phyloP scores from a whole-genome alignment of 2,888 invertebrate species.

The Athalia rosae region DNA sequence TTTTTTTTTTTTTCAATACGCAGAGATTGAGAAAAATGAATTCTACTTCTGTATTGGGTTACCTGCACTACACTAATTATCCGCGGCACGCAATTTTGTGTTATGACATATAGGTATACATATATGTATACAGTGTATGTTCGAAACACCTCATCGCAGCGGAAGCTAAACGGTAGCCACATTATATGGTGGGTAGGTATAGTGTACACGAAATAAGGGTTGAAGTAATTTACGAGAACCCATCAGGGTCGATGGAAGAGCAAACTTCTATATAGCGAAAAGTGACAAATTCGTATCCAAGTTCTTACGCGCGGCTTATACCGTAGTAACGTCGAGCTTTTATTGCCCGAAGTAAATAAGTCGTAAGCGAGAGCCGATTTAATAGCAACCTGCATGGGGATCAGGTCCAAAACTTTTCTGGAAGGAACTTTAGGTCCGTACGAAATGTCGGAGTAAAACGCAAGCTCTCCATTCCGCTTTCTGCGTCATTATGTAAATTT shows the following conservation, averaged over 20 bases:
- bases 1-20: slow-evolving; percentile 40
- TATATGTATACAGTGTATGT: no score
- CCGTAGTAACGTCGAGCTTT: slow-evolving; percentile 18
- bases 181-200: background rate
- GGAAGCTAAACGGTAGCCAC: no score
- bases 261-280: slow-evolving; percentile 17
- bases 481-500: slow-evolving; percentile 39
- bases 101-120: no score
- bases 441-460: slow-evolving; percentile 11
- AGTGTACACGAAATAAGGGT: background rate
- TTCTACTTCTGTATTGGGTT: background rate
- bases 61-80: slow-evolving; percentile 2
- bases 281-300: slow-evolving; percentile 31
- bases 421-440: slow-evolving; percentile 9
- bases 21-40: slow-evolving; percentile 38
- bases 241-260: background rate
- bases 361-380: slow-evolving; percentile 27
- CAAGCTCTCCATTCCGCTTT: slow-evolving; percentile 17
- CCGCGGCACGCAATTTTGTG: background rate
- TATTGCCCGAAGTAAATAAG: slow-evolving; percentile 30
- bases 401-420: slow-evolving; percentile 15
- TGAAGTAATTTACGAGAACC: slow-evolving; percentile 1
- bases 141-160: background rate
- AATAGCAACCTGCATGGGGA: slow-evolving; percentile 22
- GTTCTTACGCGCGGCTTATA: background rate